Evolutionary conservation across 2,888 invertebrate genomes (phyloP).

Genomic region (Agapetus fuscipes): DNA sequence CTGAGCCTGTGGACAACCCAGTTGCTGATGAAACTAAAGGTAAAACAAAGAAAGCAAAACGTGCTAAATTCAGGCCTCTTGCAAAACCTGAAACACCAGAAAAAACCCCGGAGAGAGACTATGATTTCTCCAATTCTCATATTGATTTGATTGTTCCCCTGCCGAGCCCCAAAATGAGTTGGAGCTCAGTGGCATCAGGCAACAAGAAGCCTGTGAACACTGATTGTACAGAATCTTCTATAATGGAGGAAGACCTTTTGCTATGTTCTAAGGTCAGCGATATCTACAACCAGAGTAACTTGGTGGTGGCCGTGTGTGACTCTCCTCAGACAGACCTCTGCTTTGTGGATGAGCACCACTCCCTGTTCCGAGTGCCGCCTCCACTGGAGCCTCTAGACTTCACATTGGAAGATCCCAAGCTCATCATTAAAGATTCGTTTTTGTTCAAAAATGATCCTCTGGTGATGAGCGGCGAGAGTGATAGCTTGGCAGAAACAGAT

Average conservation of each 20-base stretch:
- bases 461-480: background rate
- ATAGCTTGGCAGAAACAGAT: background rate
- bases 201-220: conserved; percentile 25
- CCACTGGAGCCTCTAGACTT: conserved; percentile 29
- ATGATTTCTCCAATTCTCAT: background rate
- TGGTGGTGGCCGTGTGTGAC: conserved; percentile 42
- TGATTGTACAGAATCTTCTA: background rate
- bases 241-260: conserved; percentile 22
- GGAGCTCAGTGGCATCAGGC: conserved; percentile 16
- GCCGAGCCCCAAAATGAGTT: conserved; percentile 10
- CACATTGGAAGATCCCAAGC: conserved; percentile 34
- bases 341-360: conserved; percentile 41
- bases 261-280: conserved; percentile 24
- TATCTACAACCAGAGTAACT: conserved; percentile 39
- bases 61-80: conserved; percentile 4
- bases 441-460: conserved; percentile 9
- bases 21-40: conserved; percentile 10
- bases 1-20: too few species aligned
- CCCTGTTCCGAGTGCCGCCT: conserved; percentile 27
- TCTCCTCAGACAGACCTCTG: conserved; percentile 34
- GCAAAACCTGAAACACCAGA: background rate
- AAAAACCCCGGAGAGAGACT: background rate
- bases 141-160: background rate
- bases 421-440: background rate
- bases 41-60: conserved; percentile 12